Evolutionary conservation across 2,888 invertebrate species (phyloP), one percentile per base, ranked within the genome.

Genomic region (Catocala fraxini): DNA sequence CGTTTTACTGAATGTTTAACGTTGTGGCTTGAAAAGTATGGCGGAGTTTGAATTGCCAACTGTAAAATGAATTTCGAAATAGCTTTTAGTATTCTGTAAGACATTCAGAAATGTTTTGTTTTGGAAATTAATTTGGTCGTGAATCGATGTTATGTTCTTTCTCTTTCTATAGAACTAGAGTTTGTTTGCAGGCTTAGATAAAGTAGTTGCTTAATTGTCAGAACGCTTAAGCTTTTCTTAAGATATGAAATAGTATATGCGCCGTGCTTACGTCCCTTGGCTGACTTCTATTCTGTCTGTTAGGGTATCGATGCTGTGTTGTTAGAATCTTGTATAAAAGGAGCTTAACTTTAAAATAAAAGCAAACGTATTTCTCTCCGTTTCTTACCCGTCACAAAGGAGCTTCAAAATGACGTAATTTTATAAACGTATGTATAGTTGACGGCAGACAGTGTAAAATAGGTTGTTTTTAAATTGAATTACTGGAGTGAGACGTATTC

Each of bases 1-100:
- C 47, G 69, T 72, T 71, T 71, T 68, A 77, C 79, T 76, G 78
- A 81, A 80, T 81, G 77, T 80, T 80, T 77, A 79, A 82, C 71
- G 72, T 73, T 70, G 67, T 65, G 61, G 59, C 62, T 70, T 64
- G 54, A 42, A 34, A 61, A 66, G 63, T 59, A 55, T 62, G 59
- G 41, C 53, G 60, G 68, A 68, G 68, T 71, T 68, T 53, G 59
- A 59, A 52, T 69, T 43, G 51, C 55, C 52, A 41, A 47, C 59
- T 56, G 51, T 62, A 57, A 57, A 68, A 56, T 52, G 56, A 63
- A 62, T 52, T 54, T 70, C 7, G 43, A 61, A 60, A 67, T 65
- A 57, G 53, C 54, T 67, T 59, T 53, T 47, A 33, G 49, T 49
- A 39, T 54, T 15, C 15, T 11, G 45, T 51, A 54, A 39, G 15